phyloP scores from a whole-genome alignment of 2,888 invertebrate genomes.

The Megalurothrips usitatus region DNA sequence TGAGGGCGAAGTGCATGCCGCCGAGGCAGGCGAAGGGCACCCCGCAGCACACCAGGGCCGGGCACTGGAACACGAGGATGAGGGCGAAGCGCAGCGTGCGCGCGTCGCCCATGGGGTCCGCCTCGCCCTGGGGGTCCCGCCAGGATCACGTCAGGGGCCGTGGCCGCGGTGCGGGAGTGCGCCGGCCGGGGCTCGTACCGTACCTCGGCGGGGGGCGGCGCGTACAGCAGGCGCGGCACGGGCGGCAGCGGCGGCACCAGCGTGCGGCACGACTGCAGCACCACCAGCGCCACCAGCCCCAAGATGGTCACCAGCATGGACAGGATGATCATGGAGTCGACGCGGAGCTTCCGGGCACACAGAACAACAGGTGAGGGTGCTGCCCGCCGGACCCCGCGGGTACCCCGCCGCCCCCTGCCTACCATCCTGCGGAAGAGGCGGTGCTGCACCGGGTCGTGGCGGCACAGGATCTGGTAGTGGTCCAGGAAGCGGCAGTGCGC shows the following conservation, averaged over 20 bases:
- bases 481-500: neutral
- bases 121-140: neutral
- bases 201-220: neutral
- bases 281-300: neutral
- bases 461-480: neutral
- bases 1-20: slow-evolving; percentile 18
- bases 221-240: neutral
- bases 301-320: neutral
- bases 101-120: neutral
- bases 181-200: too few species aligned
- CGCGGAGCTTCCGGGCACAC: too few species aligned
- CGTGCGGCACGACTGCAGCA: neutral
- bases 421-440: neutral
- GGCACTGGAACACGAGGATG: neutral
- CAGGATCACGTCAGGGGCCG: neutral
- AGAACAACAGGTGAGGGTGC: too few species aligned
- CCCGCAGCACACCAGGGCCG: neutral
- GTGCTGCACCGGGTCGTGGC: neutral
- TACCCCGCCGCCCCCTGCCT: neutral
- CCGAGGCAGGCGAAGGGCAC: neutral
- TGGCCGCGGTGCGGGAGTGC: too few species aligned
- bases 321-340: neutral
- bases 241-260: slow-evolving; percentile 19
- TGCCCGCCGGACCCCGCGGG: too few species aligned
- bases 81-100: slow-evolving; percentile 9